A percentile compares a stretch with the other conserved stretches of the same genome.
Evolutionary conservation across 2,888 invertebrate genomes (phyloP).

Genomic region (Melangyna quadrimaculata): DNA sequence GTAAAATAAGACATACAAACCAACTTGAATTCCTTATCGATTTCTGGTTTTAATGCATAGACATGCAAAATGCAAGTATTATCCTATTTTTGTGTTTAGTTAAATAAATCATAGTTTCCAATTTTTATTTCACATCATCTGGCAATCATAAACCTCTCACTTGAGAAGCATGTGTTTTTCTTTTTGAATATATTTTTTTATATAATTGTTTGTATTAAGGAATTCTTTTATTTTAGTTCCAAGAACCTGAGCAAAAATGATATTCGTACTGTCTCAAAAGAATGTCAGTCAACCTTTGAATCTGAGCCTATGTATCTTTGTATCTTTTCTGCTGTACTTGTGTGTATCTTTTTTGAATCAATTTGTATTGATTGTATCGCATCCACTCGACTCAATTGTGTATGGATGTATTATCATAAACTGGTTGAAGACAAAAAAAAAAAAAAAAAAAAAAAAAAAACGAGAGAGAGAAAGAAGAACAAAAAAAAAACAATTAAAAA

Average conservation of each 20-base stretch:
- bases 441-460: not conserved
- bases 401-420: conserved; percentile 43
- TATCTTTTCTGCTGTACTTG: not conserved
- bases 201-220: not conserved
- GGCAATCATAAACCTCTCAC: not conserved
- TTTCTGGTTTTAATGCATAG: too few relatives aligned
- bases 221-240: conserved; percentile 22
- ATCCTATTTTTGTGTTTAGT: too few relatives aligned
- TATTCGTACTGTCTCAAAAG: conserved; percentile 8
- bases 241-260: conserved; percentile 18
- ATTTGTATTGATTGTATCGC: conserved; percentile 29
- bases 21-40: too few relatives aligned
- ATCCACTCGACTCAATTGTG: conserved; percentile 7
- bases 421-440: conserved; percentile 27
- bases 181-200: not conserved
- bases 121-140: not conserved
- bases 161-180: conserved; percentile 13
- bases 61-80: too few relatives aligned
- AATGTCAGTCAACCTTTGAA: conserved; percentile 32
- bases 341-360: conserved; percentile 29
- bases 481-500: not conserved
- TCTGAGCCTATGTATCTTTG: not conserved
- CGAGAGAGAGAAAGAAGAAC: not conserved
- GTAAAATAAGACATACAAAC: too few relatives aligned
- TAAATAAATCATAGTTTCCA: not conserved